Evolutionary conservation across 2,797 vertebrate genomes (phyloP).

Genomic region (Coregonus sp.): DNA sequence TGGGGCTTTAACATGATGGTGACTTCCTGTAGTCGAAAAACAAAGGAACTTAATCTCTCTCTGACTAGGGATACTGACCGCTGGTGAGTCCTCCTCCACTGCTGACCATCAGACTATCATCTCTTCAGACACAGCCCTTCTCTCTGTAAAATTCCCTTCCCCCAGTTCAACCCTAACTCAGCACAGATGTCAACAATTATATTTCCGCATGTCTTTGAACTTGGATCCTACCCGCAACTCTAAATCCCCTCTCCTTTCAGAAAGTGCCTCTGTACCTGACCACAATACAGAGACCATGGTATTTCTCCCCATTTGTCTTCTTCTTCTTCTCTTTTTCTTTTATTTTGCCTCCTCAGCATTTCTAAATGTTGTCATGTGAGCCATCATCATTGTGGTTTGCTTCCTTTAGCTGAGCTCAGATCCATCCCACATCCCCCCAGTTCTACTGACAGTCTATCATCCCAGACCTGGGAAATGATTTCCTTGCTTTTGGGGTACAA

Average conservation of each 20-base stretch:
- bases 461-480: no score
- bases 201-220: constrained; percentile 52
- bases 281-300: constrained; percentile 64
- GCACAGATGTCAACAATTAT: constrained; percentile 75
- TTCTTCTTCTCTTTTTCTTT: constrained; percentile 30
- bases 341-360: constrained; percentile 68
- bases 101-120: constrained; percentile 12
- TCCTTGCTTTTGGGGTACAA: no score
- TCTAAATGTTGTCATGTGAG: constrained; percentile 53
- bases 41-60: background rate
- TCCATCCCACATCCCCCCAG: constrained; percentile 11
- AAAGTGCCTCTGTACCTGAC: constrained; percentile 53
- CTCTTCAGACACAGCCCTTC: constrained; percentile 33
- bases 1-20: constrained; percentile 18
- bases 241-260: constrained; percentile 27
- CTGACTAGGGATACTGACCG: no score
- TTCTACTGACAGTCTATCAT: no score
- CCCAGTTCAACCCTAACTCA: constrained; percentile 45
- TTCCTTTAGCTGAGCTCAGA: constrained; percentile 65
- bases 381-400: constrained; percentile 3
- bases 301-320: constrained; percentile 56
- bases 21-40: constrained; percentile 35
- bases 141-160: constrained; percentile 38
- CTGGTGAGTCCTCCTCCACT: background rate
- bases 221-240: constrained; percentile 42